Evolutionary conservation across 2,797 vertebrate species (phyloP).

Genomic region (Chiroxiphia lanceolata): DNA sequence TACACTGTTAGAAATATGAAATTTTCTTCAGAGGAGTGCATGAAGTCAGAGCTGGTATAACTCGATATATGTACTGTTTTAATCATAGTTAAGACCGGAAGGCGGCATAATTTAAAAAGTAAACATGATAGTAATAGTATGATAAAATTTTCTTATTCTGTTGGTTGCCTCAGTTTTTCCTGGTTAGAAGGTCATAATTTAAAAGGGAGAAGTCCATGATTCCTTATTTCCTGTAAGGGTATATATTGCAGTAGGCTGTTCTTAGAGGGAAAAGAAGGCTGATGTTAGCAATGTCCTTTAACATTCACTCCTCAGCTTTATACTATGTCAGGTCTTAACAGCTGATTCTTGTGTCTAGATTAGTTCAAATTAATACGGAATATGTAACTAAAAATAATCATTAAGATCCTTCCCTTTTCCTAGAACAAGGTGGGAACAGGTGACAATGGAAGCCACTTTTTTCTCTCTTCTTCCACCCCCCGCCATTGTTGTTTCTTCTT

Average conservation of each 20-base stretch:
- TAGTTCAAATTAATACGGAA: neutral
- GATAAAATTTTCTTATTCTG: neutral
- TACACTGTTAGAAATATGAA: neutral
- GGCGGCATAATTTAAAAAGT: neutral
- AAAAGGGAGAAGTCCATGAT: neutral
- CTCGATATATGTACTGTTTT: neutral
- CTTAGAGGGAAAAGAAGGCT: neutral
- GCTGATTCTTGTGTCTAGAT: neutral
- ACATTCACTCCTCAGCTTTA: neutral
- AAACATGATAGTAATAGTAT: neutral
- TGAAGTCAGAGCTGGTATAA: neutral
- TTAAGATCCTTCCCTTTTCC: neutral
- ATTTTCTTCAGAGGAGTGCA: neutral
- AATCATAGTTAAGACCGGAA: neutral
- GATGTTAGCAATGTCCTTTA: neutral
- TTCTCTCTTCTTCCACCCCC: rapidly evolving
- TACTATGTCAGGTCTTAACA: neutral
- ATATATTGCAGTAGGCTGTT: neutral
- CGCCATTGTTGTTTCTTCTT: neutral
- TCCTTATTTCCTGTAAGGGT: neutral
- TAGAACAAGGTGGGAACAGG: neutral
- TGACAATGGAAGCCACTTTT: neutral
- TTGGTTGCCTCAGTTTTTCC: neutral
- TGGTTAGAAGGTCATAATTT: neutral
- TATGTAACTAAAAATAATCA: neutral